A percentile compares a stretch with the other conserved stretches of the same genome.
These are phyloP conservation scores for Dendrophyllia cribrosa DNA, from an alignment of 64 coral and sea anemone species.

Conservation along the genomic window DNA sequence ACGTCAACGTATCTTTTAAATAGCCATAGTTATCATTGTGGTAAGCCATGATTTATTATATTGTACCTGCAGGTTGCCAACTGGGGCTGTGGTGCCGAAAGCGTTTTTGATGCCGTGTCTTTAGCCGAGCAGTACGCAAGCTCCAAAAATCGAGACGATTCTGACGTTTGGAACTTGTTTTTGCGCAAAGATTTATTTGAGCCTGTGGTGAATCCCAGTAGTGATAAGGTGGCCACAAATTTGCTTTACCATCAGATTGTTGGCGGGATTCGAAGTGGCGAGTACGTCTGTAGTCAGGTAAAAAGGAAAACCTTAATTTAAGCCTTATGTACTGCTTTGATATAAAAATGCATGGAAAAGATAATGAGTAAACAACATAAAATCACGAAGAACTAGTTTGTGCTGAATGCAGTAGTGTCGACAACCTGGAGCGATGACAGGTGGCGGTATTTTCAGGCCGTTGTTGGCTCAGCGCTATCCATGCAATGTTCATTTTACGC, in stretches of 20 bases:
- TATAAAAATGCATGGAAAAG: too few species aligned
- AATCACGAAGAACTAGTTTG: too few species aligned
- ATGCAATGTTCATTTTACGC: too few species aligned
- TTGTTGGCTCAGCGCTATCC: too few species aligned
- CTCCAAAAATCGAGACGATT: not conserved
- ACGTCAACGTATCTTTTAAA: too few species aligned
- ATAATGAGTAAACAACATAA: too few species aligned
- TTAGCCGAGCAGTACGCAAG: conserved; percentile 75
- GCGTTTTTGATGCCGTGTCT: conserved; percentile 66
- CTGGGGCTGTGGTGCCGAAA: conserved; percentile 74
- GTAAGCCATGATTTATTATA: not conserved
- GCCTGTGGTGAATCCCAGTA: conserved; percentile 20
- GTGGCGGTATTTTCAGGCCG: too few species aligned
- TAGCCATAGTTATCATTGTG: not conserved
- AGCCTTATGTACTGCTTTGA: too few species aligned
- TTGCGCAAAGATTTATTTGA: conserved; percentile 79
- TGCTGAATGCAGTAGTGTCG: too few species aligned
- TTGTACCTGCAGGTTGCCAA: conserved; percentile 48
- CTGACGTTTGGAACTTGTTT: conserved; percentile 45
- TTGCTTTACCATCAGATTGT: conserved; percentile 77
- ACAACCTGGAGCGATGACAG: too few species aligned
- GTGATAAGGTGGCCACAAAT: conserved; percentile 59
- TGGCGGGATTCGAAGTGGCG: conserved; percentile 58
- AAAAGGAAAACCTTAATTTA: not conserved
- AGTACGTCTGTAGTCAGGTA: conserved; percentile 55